These are phyloP conservation scores for Eristalinus sepulchralis DNA, from an alignment of 2,888 invertebrate genomes.

Conservation along the genomic window DNA sequence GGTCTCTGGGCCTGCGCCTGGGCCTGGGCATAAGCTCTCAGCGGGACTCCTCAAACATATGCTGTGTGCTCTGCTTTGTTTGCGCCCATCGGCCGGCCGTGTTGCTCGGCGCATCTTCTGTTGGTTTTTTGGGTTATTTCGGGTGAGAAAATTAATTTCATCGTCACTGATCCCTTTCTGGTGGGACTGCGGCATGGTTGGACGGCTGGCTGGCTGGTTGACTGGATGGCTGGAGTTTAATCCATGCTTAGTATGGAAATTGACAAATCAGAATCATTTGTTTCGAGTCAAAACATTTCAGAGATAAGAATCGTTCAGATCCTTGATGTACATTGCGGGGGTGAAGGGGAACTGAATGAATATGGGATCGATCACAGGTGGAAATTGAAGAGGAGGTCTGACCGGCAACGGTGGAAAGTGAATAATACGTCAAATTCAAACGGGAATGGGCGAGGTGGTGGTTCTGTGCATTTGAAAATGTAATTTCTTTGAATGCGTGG, in stretches of 20 bases:
- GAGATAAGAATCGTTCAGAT: constrained; percentile 75
- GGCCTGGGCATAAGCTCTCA: constrained; percentile 50
- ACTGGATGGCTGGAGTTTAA: constrained; percentile 43
- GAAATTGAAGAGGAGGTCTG: not conserved
- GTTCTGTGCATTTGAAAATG: not conserved
- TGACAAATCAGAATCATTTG: constrained; percentile 81
- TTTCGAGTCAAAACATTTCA: constrained; percentile 79
- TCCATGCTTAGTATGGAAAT: constrained; percentile 69
- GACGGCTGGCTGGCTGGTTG: not conserved
- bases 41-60: constrained; percentile 70
- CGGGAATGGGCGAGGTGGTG: not conserved
- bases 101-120: constrained; percentile 15
- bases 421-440: too few relatives aligned
- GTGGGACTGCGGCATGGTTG: constrained; percentile 12
- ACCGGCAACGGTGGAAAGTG: not conserved
- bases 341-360: constrained; percentile 48
- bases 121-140: constrained; percentile 57
- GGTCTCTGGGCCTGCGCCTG: not conserved
- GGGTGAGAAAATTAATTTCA: constrained; percentile 68
- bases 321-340: constrained; percentile 54
- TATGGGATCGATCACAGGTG: constrained; percentile 50
- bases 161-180: constrained; percentile 58
- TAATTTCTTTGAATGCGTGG: not conserved
- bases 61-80: constrained; percentile 37
- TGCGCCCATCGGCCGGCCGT: constrained; percentile 21